Conservation (phyloP, 2,888 invertebrate species). For the Napeogenes inachia region DNA sequence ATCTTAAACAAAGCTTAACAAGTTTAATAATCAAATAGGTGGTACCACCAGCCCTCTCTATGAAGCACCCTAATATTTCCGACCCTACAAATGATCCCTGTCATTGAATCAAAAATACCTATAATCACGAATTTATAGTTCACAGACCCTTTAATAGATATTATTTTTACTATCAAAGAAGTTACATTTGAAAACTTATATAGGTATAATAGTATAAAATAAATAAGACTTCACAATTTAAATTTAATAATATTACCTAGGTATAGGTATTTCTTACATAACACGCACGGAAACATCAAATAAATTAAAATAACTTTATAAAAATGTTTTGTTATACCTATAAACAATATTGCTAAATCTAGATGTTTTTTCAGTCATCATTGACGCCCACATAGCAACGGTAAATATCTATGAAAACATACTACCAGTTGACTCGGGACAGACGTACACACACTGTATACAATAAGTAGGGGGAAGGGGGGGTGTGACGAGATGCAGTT, state of each 20-base stretch:
- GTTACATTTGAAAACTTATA: conserved; percentile 12
- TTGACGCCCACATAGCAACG: too few species aligned
- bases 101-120: conserved; percentile 59
- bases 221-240: conserved; percentile 7
- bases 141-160: too few species aligned
- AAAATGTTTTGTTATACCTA: too few species aligned
- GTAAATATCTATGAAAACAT: conserved; percentile 50
- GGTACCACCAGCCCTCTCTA: conserved; percentile 31
- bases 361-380: too few species aligned
- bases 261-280: too few species aligned
- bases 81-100: conserved; percentile 61
- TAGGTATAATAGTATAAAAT: conserved; percentile 18
- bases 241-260: too few species aligned
- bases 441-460: conserved; percentile 51
- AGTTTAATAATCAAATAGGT: conserved; percentile 30
- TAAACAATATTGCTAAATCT: conserved; percentile 36
- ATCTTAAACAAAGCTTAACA: conserved; percentile 4
- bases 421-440: conserved; percentile 68
- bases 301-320: conserved; percentile 8
- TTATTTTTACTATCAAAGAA: conserved; percentile 21
- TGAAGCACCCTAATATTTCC: conserved; percentile 54
- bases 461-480: conserved; percentile 42
- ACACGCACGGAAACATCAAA: conserved; percentile 39
- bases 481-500: conserved; percentile 74
- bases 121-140: conserved; percentile 58